phyloP scores from a whole-genome alignment of 2,888 invertebrate genomes.

The Caradrina kadenii region DNA sequence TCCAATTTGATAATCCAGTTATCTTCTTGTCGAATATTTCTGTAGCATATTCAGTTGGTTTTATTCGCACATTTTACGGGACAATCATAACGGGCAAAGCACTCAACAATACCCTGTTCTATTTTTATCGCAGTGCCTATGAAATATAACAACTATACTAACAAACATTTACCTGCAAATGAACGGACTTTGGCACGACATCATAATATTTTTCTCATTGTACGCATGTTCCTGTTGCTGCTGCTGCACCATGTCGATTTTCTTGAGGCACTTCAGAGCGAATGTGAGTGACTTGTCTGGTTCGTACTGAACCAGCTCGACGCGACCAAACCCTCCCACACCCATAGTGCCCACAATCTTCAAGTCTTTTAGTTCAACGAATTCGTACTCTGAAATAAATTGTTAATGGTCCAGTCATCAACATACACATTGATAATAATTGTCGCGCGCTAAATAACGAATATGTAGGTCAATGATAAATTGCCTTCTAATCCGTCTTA shows the following conservation, averaged over 20 bases:
- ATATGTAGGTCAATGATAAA: slow-evolving; percentile 47
- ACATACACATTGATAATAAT: slow-evolving; percentile 7
- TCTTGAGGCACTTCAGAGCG: slow-evolving; percentile 97
- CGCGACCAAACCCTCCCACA: slow-evolving; percentile 97
- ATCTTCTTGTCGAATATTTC: no score
- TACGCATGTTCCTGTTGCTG: slow-evolving; percentile 97
- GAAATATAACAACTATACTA: slow-evolving; percentile 3
- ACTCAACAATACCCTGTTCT: slow-evolving; percentile 8
- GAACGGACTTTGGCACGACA: slow-evolving; percentile 95
- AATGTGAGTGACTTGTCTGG: slow-evolving; percentile 91
- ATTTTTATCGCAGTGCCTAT: slow-evolving; percentile 7
- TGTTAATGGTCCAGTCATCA: neutral
- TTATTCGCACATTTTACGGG: neutral
- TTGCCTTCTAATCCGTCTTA: slow-evolving; percentile 32
- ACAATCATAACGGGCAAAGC: neutral
- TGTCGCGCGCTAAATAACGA: slow-evolving; percentile 15
- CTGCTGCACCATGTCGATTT: slow-evolving; percentile 96
- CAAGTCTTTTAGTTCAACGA: slow-evolving; percentile 94
- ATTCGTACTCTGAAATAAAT: slow-evolving; percentile 89
- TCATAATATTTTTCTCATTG: slow-evolving; percentile 96
- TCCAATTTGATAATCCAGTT: no score
- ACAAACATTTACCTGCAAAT: slow-evolving; percentile 92
- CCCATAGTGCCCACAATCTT: slow-evolving; percentile 96
- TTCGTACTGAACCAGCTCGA: slow-evolving; percentile 93
- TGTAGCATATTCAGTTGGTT: neutral